Conservation (phyloP, 53 echinoderm and acorn worm species). For the Zoroaster sp. region DNA sequence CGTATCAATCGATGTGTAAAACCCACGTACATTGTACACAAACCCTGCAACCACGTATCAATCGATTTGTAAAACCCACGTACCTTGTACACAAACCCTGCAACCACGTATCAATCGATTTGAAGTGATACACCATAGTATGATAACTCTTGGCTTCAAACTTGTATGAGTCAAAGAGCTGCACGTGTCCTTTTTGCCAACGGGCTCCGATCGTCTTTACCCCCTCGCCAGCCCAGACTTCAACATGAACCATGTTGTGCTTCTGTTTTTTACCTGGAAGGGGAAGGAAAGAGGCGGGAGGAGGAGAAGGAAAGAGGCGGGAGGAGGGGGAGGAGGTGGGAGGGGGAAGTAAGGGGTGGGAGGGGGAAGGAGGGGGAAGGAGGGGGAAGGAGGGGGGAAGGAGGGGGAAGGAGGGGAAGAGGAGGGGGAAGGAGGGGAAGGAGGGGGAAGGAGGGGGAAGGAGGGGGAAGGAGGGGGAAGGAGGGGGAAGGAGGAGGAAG, state of each 20-base stretch:
- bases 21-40: background rate
- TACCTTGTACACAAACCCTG: slow-evolving; percentile 94
- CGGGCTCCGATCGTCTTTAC: slow-evolving; percentile 87
- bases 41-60: background rate
- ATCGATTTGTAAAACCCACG: background rate
- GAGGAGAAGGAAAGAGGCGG: background rate
- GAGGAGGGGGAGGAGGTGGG: no score
- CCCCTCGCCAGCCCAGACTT: slow-evolving; percentile 94
- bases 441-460: no score
- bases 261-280: slow-evolving; percentile 75
- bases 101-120: slow-evolving; percentile 98
- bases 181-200: slow-evolving; percentile 97
- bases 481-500: no score
- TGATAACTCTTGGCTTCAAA: slow-evolving; percentile 97
- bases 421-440: no score
- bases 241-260: slow-evolving; percentile 97
- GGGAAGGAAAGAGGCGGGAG: background rate
- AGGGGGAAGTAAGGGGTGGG: no score
- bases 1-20: background rate
- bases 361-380: no score
- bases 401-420: no score
- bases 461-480: no score
- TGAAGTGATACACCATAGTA: slow-evolving; percentile 97
- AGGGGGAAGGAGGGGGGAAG: no score
- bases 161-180: slow-evolving; percentile 91